Conservation (phyloP, 37 sponge, comb jelly and placozoan species). For the Geodia barretti region DNA sequence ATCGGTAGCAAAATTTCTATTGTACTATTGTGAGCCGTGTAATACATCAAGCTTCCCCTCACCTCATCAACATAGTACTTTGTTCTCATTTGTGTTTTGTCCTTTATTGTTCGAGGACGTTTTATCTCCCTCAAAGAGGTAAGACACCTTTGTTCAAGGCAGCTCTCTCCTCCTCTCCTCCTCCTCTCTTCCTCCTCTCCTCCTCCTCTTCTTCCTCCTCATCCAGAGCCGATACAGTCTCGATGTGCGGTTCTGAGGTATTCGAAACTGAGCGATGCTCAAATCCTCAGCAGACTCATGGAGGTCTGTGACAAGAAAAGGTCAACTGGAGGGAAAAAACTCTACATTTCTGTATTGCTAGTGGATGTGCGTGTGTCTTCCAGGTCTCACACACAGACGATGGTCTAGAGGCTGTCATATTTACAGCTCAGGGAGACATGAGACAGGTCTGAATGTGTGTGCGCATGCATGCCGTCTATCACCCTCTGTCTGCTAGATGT, state of each 20-base stretch:
- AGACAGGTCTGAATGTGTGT: constrained; percentile 76
- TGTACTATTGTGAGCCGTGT: too few species aligned
- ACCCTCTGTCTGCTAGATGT: not conserved
- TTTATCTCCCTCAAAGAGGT: too few species aligned
- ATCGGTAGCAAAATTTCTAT: too few species aligned
- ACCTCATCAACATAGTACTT: too few species aligned
- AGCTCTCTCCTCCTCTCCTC: too few species aligned
- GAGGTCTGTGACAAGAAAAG: constrained; percentile 93
- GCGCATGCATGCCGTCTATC: not conserved
- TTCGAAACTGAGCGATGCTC: constrained; percentile 81
- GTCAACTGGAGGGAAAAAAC: constrained; percentile 15
- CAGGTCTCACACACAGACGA: constrained; percentile 87
- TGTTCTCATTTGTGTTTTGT: too few species aligned
- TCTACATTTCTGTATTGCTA: too few species aligned
- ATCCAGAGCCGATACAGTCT: constrained; percentile 93
- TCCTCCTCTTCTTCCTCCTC: not conserved
- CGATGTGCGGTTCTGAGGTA: constrained; percentile 96
- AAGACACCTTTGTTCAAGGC: not conserved
- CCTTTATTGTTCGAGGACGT: too few species aligned
- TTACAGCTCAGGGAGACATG: constrained; percentile 99
- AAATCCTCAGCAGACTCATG: constrained; percentile 83
- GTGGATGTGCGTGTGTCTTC: not conserved
- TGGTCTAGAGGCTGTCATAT: constrained; percentile 94
- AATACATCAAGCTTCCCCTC: too few species aligned
- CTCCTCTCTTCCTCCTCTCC: too few species aligned